These are phyloP conservation scores for Steinernema carpocapsae DNA, from an alignment of 2,888 invertebrate genomes.

Conservation along the genomic window DNA sequence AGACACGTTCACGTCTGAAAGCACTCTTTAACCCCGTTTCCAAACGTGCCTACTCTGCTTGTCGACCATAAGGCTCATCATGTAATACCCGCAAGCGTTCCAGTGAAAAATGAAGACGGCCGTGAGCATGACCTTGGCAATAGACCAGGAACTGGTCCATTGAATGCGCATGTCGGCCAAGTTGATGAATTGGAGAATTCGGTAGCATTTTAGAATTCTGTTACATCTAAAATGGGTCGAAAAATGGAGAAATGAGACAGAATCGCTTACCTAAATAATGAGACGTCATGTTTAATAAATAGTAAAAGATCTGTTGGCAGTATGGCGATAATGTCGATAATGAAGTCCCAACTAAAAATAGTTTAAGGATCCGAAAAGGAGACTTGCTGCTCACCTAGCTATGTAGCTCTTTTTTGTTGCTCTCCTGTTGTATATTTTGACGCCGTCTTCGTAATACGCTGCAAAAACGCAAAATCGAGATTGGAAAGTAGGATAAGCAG, in stretches of 20 bases:
- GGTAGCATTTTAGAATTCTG: constrained; percentile 37
- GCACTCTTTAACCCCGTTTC: not conserved
- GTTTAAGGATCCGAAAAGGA: not conserved
- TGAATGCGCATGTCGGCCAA: constrained; percentile 38
- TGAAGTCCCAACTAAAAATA: constrained; percentile 31
- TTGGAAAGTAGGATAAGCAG: no score
- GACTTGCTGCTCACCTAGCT: constrained; percentile 20
- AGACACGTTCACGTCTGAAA: constrained; percentile 18
- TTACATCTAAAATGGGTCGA: constrained; percentile 35
- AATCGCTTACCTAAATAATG: constrained; percentile 25
- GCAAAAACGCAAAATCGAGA: no score
- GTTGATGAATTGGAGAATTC: constrained; percentile 27
- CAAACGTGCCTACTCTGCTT: not conserved
- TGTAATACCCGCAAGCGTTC: constrained; percentile 58
- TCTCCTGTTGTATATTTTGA: constrained; percentile 31
- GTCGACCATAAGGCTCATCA: constrained; percentile 31
- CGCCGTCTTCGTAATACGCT: constrained; percentile 36
- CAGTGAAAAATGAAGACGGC: constrained; percentile 59
- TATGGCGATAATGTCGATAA: constrained; percentile 36
- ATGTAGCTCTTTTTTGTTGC: constrained; percentile 15
- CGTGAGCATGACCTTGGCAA: constrained; percentile 46
- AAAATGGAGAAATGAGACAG: not conserved
- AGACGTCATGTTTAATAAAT: constrained; percentile 18
- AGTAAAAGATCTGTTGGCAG: constrained; percentile 38
- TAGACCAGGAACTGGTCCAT: constrained; percentile 37